Evolutionary conservation across 1,140 invertebrate genomes (phyloP), one percentile per base, ranked within the genome.

Genomic region (Zaprionus ghesquierei): DNA sequence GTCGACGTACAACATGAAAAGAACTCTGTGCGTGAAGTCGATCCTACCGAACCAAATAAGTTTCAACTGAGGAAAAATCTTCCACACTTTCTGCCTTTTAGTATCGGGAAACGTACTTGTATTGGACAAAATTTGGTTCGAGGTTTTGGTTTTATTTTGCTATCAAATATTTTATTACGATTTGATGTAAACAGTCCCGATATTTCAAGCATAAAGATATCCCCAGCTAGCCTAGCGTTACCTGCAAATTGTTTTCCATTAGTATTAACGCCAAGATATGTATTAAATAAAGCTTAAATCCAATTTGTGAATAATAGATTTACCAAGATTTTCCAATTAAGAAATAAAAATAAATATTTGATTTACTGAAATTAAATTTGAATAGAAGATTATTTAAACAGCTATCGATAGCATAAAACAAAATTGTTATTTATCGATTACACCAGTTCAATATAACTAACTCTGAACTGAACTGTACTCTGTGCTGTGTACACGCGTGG

Each of bases 51-150:
- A 5, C n/a, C 10, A 10, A 10, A 0, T 3, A 56, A 59, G 13
- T 53, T 68, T 1, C 66, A 82, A 18, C 82, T 94, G 0, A 93
- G 92, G 60, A 93, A 90, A 69, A 94, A 94, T 68, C 92, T 94
- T 22, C 92, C 96, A 3, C 94, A 97, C 90, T 98, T 97, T 80
- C 92, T 98, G 12, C 97, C 97, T 0, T 98, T 98, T 91, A 96
- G 96, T 71, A 96, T 96, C n/a, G 96, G 97, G 0, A 95, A 96
- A 72, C 93, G 97, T 6, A 96, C 96, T 0, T 98, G 98, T 89
- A 95, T 98, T 77, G 97, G 97, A 0, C 97, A 97, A 91, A 96
- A 96, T 60, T 92, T 98, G 49, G 95, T 97, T 0, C 94, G 95
- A n/a, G 94, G 95, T 20, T 94, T 97, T 80, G 94, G 94, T 59